Evolutionary conservation across 2,113 vertebrate species (phyloP).

Genomic region (Vidua macroura): DNA sequence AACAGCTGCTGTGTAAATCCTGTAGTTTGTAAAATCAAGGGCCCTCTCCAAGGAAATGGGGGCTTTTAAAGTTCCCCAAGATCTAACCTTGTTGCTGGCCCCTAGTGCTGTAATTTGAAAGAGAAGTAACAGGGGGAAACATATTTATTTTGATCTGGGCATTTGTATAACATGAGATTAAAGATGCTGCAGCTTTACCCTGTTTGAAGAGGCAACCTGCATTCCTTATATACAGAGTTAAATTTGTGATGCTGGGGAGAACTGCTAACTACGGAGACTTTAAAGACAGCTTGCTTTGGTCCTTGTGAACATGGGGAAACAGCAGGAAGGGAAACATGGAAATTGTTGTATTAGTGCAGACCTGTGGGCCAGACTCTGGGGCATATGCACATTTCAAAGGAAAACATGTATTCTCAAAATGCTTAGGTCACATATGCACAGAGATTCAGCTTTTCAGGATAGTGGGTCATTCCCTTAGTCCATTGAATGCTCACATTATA

Average conservation of each 20-base stretch:
- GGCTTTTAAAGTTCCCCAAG: neutral
- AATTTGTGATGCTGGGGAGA: neutral
- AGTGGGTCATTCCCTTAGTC: neutral
- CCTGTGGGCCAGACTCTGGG: neutral
- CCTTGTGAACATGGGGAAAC: neutral
- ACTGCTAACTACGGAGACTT: neutral
- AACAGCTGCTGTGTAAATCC: slow-evolving; percentile 2
- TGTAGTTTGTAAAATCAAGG: slow-evolving; percentile 19
- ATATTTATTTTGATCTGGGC: neutral
- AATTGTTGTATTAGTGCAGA: neutral
- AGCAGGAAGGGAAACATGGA: neutral
- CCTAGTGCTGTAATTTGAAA: neutral
- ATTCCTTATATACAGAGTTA: neutral
- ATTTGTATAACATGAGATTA: neutral
- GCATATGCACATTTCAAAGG: neutral
- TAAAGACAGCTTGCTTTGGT: neutral
- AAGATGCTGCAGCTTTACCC: neutral
- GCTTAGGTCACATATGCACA: neutral
- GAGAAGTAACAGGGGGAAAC: neutral
- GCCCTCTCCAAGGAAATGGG: neutral
- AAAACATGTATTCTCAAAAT: neutral
- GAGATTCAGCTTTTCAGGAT: neutral
- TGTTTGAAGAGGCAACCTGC: neutral
- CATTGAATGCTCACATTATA: neutral
- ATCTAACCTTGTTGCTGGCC: neutral